Evolutionary conservation across 2,888 invertebrate genomes (phyloP), one percentile per base, ranked within the genome.

Genomic region (Drosophila buzzatii): DNA sequence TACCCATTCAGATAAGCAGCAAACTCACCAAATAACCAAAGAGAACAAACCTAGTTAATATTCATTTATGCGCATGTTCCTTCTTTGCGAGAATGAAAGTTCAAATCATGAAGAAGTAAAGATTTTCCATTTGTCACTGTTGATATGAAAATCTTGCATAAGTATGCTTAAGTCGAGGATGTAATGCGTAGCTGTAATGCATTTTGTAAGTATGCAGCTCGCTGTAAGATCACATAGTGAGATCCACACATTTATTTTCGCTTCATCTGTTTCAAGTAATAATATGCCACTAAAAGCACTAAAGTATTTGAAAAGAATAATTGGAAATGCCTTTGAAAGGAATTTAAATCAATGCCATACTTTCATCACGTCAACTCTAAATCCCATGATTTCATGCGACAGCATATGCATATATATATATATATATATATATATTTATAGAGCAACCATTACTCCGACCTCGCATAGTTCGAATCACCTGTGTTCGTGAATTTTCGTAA

Each of bases 401-500:
- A 18, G 23, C n/a, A 49, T 51, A 41, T 67, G 41, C 18, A 27
- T 47, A 47, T 44, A 20, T 27, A 27, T 27, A 27, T 27, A 27
- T 27, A 5, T 27, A 27, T 6, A 27, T 27, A 27, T 20, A 12
- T 27, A 47, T n/a, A 10, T 20, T 2, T 20, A 44, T 45, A 8
- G 14, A 16, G 14, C 14, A 6, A 44, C 12, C 42, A 45, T 7
- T 57, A 49, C 41, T 31, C 55, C 27, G 27, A 39, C 53, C 51
- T 53, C 20, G n/a, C 45, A 23, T 53, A 27, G 27, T 35, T 31
- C 60, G 64, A 47, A 45, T 55, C 78, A 77, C 77, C 77, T 77
- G 81, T 31, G 62, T 27, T 27, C 74, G 23, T 37, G 57, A 41
- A 37, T 39, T 52, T 45, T 16, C 37, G 27, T 9, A 58, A 61